Evolutionary conservation across 2,797 vertebrate species (phyloP).

Genomic region (Acanthornis magna): DNA sequence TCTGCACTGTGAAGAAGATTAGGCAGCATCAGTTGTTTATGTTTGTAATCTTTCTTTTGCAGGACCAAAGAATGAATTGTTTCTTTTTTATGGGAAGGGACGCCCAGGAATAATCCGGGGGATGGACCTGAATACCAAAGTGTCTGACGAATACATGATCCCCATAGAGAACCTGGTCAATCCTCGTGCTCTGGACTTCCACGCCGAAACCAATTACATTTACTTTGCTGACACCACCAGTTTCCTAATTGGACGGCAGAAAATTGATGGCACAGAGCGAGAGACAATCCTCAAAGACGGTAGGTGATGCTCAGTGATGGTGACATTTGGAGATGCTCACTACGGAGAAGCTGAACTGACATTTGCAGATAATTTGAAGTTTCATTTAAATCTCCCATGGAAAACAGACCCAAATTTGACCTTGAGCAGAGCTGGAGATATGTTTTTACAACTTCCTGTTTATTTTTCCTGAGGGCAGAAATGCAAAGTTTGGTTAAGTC

Average conservation of each 20-base stretch:
- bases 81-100: conserved; percentile 98
- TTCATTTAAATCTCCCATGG: not conserved
- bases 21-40: conserved; percentile 71
- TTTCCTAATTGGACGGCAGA: conserved; percentile 95
- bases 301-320: conserved; percentile 59
- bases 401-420: not conserved
- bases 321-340: not conserved
- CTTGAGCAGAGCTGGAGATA: not conserved
- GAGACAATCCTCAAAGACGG: conserved; percentile 97
- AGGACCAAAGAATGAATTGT: conserved; percentile 96
- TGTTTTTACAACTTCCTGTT: not conserved
- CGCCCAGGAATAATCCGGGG: conserved; percentile 93
- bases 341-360: not conserved
- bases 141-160: conserved; percentile 93
- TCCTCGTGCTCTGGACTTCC: conserved; percentile 94
- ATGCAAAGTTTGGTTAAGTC: not conserved
- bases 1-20: conserved; percentile 69
- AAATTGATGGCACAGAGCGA: conserved; percentile 89
- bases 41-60: conserved; percentile 76
- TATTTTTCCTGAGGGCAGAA: not conserved
- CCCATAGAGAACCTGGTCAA: conserved; percentile 96
- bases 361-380: not conserved
- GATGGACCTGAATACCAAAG: conserved; percentile 93
- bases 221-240: conserved; percentile 99
- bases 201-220: conserved; percentile 89